phyloP scores from a whole-genome alignment of 2,888 invertebrate genomes.

The Cheilosia vernalis region DNA sequence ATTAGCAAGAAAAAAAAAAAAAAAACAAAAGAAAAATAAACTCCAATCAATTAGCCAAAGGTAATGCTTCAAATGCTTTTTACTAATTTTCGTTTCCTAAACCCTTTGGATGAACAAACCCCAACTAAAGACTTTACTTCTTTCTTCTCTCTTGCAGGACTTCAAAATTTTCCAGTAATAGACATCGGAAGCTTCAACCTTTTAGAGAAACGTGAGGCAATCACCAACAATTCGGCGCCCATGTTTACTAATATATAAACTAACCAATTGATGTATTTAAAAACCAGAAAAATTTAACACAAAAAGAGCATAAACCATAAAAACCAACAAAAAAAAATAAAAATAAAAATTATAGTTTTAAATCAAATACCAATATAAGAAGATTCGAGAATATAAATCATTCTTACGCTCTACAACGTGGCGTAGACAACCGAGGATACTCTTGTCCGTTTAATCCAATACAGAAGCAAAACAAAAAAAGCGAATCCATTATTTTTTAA shows the following conservation, averaged over 20 bases:
- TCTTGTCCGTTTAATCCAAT: conserved; percentile 30
- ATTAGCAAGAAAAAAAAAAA: not conserved
- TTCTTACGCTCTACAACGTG: conserved; percentile 18
- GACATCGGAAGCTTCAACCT: conserved; percentile 98
- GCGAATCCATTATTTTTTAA: conserved; percentile 46
- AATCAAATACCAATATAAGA: conserved; percentile 40
- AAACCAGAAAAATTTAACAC: conserved; percentile 59
- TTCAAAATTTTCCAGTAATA: conserved; percentile 98
- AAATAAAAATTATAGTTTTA: conserved; percentile 59
- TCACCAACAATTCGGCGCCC: conserved; percentile 71
- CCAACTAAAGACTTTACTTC: not conserved
- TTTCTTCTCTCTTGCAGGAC: conserved; percentile 86
- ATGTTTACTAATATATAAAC: conserved; percentile 69
- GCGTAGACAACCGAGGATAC: conserved; percentile 1
- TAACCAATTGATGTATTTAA: conserved; percentile 72
- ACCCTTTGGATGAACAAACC: not conserved
- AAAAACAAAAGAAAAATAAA: not conserved
- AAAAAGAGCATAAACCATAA: conserved; percentile 41
- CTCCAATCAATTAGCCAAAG: conserved; percentile 36
- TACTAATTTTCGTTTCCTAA: not conserved
- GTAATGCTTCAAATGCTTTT: conserved; percentile 39
- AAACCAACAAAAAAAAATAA: conserved; percentile 5
- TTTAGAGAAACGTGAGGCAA: conserved; percentile 96
- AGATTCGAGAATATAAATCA: conserved; percentile 21
- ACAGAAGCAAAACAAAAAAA: conserved; percentile 73